A percentile compares a stretch with the other conserved stretches of the same genome.
Evolutionary conservation across 1,140 invertebrate genomes (phyloP).

Genomic region (Dysdera silvatica): DNA sequence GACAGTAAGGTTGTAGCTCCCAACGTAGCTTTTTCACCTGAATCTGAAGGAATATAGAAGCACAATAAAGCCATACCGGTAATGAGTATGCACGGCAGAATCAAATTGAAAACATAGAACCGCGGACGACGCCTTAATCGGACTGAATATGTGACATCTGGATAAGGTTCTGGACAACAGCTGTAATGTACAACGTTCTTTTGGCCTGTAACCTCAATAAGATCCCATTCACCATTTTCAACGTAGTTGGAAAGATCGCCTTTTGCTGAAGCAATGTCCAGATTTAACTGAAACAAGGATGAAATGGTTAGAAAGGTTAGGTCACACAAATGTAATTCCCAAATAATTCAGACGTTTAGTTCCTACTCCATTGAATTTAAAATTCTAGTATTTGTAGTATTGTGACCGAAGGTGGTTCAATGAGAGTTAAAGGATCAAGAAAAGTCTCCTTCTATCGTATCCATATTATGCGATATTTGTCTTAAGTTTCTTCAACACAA

Average conservation of each 20-base stretch:
- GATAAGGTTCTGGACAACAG: constrained; percentile 53
- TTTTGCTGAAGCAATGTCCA: constrained; percentile 38
- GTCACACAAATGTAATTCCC: too few species aligned
- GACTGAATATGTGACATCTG: constrained; percentile 52
- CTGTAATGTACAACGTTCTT: constrained; percentile 49
- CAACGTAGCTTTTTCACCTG: constrained; percentile 53
- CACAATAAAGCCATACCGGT: constrained; percentile 51
- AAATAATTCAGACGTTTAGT: too few species aligned
- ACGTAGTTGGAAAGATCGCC: constrained; percentile 55
- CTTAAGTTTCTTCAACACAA: too few species aligned
- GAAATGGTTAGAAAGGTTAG: too few species aligned
- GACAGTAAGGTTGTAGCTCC: constrained; percentile 53
- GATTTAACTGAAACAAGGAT: constrained; percentile 32
- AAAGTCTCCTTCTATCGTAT: too few species aligned
- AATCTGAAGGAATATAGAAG: constrained; percentile 54
- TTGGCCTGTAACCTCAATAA: constrained; percentile 46
- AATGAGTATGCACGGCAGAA: constrained; percentile 54
- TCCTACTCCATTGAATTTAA: too few species aligned
- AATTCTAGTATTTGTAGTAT: too few species aligned
- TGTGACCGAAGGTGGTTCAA: too few species aligned
- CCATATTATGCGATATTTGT: too few species aligned
- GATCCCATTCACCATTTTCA: constrained; percentile 54
- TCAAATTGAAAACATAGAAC: constrained; percentile 53
- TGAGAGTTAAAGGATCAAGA: too few species aligned
- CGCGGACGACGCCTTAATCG: constrained; percentile 44